Evolutionary conservation across 1,140 invertebrate genomes (phyloP).

Genomic region (Chelonus insularis): DNA sequence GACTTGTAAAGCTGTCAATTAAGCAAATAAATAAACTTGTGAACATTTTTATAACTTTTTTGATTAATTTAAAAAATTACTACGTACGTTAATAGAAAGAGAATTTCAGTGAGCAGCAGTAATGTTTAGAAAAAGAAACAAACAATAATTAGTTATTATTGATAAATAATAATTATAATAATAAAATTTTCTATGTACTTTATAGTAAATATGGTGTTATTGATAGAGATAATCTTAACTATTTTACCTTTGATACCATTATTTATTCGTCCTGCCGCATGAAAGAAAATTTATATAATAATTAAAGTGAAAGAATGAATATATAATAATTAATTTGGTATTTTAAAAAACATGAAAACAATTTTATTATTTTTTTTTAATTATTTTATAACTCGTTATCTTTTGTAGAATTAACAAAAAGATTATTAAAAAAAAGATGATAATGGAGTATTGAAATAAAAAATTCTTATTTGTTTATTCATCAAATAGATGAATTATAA

Average conservation of each 20-base stretch:
- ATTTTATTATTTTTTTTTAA: too few species aligned
- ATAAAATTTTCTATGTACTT: constrained; percentile 1
- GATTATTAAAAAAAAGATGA: too few species aligned
- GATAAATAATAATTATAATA: constrained; percentile 1
- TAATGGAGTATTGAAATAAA: too few species aligned
- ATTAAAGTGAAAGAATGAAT: too few species aligned
- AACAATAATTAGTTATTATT: constrained; percentile 9
- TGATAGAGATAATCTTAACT: too few species aligned
- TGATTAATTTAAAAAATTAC: background rate
- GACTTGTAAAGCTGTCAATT: constrained; percentile 75
- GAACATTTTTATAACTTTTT: background rate
- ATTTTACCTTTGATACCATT: constrained; percentile 61
- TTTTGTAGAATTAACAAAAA: too few species aligned
- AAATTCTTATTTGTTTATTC: too few species aligned
- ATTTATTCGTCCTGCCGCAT: constrained; percentile 56
- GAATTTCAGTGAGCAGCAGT: constrained; percentile 4
- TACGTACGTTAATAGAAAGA: constrained; percentile 10
- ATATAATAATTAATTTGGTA: too few species aligned
- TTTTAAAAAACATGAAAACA: too few species aligned
- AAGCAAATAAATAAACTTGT: background rate
- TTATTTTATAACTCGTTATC: too few species aligned
- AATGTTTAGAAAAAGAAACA: constrained; percentile 24
- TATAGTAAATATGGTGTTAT: background rate
- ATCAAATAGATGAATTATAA: too few species aligned
- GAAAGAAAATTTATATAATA: too few species aligned